Evolutionary conservation across 2,113 vertebrate genomes (phyloP).

Genomic region (Raja brachyura): DNA sequence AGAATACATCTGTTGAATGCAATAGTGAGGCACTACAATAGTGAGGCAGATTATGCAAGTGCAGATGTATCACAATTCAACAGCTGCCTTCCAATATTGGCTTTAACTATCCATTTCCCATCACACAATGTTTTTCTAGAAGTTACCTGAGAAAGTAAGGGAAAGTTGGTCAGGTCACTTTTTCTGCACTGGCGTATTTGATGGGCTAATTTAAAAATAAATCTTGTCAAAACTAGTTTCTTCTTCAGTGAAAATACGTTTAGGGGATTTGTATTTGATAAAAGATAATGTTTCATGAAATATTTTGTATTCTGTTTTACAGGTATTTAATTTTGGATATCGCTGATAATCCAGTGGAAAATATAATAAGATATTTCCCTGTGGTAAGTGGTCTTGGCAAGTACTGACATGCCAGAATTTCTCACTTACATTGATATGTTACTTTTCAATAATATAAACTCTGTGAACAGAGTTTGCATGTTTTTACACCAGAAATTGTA

Average conservation of each 20-base stretch:
- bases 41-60: background rate
- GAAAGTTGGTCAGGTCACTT: background rate
- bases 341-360: conserved; percentile 98
- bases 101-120: background rate
- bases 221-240: background rate
- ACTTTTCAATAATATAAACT: too few species aligned
- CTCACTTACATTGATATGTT: background rate
- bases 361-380: conserved; percentile 94
- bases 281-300: background rate
- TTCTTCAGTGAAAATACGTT: background rate
- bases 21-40: background rate
- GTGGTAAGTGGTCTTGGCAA: conserved; percentile 64
- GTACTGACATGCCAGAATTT: background rate
- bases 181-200: background rate
- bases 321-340: conserved; percentile 99
- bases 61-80: background rate
- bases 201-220: background rate
- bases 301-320: conserved; percentile 44
- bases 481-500: background rate
- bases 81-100: background rate
- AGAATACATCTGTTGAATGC: background rate
- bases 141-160: background rate
- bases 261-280: background rate
- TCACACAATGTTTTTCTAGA: background rate
- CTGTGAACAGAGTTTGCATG: too few species aligned